Base-by-base conservation (phyloP, 2,888 invertebrate genomes). In the Ophion obscuratus region DNA sequence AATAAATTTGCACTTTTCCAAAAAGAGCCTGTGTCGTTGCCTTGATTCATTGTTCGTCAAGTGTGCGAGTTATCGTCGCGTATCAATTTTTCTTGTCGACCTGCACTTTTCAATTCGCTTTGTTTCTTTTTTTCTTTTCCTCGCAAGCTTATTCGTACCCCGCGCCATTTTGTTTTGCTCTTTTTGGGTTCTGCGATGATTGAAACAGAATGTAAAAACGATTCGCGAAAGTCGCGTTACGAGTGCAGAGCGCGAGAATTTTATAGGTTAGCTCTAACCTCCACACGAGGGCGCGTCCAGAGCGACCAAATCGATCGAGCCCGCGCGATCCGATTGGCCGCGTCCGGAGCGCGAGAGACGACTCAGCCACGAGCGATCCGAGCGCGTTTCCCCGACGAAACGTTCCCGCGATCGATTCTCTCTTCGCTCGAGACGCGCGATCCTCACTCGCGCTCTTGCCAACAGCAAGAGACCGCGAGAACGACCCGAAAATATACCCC, bases 1-100 rank as follows among this genome's bases (percentile, higher is more conserved):
- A 89, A 87, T 88, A 88, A 88, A 89, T 88, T 89, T 89, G 89
- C 88, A 89, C 89, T 89, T 89, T 89, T 89, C 86, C 88, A 88
- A 86, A 87, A 85, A 87, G 75, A 82, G 64, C 83, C 83, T 80
- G 75, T 83, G 83, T 83, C 76, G 80, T 88, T 83, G 83, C 82
- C 71, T 81, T 80, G 44, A 84, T 86, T 83, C 70, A 82, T 86
- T 84, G 75, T 68, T 81, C 68, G 31, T 24, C 24, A 36, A 66
- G 47, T 70, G 27, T 40, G 53, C 11, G 31, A 70, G 3, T 53
- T 44, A 14, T 44, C 3, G 24, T 20, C 20, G 31, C 59, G 61
- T 20, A 10, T 24, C 57, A 57, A 14, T 61, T 61, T 61, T 61
- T 61, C 14, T 61, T 24, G 4, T 44, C 75, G 17, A 40, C 47